Conservation (phyloP, 2,888 invertebrate species). For the Agrochola circellaris region DNA sequence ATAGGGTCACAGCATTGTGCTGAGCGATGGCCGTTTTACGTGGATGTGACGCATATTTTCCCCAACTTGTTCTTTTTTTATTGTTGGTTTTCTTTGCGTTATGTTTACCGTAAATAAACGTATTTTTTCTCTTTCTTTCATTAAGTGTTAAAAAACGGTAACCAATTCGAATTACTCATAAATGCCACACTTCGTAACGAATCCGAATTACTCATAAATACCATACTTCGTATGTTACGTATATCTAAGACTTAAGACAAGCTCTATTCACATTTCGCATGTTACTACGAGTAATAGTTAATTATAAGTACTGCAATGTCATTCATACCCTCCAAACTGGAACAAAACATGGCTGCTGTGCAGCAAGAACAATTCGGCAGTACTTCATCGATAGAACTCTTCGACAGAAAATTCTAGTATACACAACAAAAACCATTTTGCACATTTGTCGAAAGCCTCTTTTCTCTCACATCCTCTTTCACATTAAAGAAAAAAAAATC, state of each 20-base stretch:
- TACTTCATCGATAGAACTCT: neutral
- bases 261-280: no score
- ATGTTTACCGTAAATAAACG: no score
- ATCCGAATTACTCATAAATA: neutral
- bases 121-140: no score
- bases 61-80: no score
- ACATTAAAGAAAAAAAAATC: conserved; percentile 32
- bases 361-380: neutral
- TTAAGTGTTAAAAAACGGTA: neutral
- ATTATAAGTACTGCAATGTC: neutral
- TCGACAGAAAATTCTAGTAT: neutral
- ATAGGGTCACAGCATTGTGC: no score
- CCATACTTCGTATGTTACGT: neutral
- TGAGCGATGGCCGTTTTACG: no score
- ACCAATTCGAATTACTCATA: neutral
- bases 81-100: no score
- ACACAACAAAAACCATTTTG: neutral
- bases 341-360: neutral
- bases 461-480: neutral
- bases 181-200: neutral
- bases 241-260: neutral
- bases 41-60: no score
- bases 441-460: neutral
- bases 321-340: neutral
- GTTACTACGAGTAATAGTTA: no score